A percentile compares a stretch with the other conserved stretches of the same genome.
These are phyloP conservation scores for Bubalus kerabau DNA, from an alignment of 2,113 vertebrate species.

Conservation along the genomic window DNA sequence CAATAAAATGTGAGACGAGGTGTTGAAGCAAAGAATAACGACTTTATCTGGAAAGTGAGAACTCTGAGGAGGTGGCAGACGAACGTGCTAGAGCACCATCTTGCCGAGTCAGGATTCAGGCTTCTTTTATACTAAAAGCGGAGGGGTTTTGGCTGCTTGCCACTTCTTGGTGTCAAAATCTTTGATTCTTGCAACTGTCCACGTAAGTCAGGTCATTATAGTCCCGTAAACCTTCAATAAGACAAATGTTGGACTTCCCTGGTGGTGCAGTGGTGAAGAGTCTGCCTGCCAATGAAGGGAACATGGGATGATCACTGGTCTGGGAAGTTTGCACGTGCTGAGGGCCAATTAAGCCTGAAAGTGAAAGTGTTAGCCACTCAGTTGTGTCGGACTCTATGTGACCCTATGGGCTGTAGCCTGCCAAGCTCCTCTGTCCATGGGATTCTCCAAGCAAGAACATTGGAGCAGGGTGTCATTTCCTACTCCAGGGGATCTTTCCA, in stretches of 20 bases:
- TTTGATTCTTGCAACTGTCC: not conserved
- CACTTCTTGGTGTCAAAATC: not conserved
- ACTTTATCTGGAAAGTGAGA: not conserved
- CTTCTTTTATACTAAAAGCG: not conserved
- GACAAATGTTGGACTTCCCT: not conserved
- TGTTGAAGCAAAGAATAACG: not conserved
- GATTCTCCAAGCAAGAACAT: not conserved
- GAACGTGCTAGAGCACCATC: fast-evolving
- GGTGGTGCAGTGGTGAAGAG: not conserved
- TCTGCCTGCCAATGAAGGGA: not conserved
- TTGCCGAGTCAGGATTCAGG: not conserved
- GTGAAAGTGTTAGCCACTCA: not conserved
- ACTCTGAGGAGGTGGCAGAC: not conserved
- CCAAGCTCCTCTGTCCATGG: not conserved
- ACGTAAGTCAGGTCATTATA: not conserved
- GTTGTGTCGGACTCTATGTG: not conserved
- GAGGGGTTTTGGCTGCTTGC: not conserved
- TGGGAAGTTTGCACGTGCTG: not conserved
- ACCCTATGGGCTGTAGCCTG: fast-evolving
- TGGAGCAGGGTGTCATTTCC: not conserved
- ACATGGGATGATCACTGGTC: not conserved
- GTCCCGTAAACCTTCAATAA: not conserved
- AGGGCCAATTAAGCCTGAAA: not conserved
- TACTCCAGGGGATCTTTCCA: not conserved
- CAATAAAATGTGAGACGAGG: not conserved